These are phyloP conservation scores for Agrotis exclamationis DNA, from an alignment of 2,888 invertebrate genomes.

Conservation along the genomic window DNA sequence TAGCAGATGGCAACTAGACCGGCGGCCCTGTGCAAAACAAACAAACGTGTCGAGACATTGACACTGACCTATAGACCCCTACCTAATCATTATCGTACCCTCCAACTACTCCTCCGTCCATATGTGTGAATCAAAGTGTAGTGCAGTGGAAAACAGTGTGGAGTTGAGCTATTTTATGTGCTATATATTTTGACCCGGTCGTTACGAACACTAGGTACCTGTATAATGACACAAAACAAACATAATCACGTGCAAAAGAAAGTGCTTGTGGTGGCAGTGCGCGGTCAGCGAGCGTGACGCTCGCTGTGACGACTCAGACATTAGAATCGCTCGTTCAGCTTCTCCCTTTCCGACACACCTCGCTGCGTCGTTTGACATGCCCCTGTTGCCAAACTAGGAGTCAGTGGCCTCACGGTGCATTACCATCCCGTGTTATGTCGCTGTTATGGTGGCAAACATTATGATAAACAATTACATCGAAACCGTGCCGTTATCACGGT, in stretches of 20 bases:
- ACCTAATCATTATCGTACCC: slow-evolving; percentile 61
- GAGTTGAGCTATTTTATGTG: slow-evolving; percentile 41
- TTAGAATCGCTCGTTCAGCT: slow-evolving; percentile 78
- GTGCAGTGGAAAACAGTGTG: slow-evolving; percentile 38
- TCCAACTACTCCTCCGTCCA: slow-evolving; percentile 60
- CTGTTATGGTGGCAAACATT: slow-evolving; percentile 39
- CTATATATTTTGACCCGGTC: slow-evolving; percentile 32
- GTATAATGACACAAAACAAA: slow-evolving; percentile 73
- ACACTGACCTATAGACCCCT: slow-evolving; percentile 81
- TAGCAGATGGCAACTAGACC: slow-evolving; percentile 70
- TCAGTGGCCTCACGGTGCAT: slow-evolving; percentile 70
- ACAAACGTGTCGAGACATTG: slow-evolving; percentile 82
- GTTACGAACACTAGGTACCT: slow-evolving; percentile 39
- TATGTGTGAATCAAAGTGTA: slow-evolving; percentile 29
- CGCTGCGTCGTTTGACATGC: slow-evolving; percentile 79
- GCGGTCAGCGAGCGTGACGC: slow-evolving; percentile 83
- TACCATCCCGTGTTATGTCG: slow-evolving; percentile 47
- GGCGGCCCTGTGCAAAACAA: slow-evolving; percentile 84
- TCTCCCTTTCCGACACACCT: slow-evolving; percentile 85
- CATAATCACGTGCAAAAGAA: slow-evolving; percentile 87
- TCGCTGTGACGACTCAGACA: slow-evolving; percentile 78
- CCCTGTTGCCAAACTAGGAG: slow-evolving; percentile 75
- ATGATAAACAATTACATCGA: slow-evolving; percentile 44
- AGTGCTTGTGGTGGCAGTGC: slow-evolving; percentile 81
- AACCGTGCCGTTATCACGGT: slow-evolving; percentile 66